phyloP scores from a whole-genome alignment of 2,888 invertebrate genomes.

The Ichneumoninae sp. region DNA sequence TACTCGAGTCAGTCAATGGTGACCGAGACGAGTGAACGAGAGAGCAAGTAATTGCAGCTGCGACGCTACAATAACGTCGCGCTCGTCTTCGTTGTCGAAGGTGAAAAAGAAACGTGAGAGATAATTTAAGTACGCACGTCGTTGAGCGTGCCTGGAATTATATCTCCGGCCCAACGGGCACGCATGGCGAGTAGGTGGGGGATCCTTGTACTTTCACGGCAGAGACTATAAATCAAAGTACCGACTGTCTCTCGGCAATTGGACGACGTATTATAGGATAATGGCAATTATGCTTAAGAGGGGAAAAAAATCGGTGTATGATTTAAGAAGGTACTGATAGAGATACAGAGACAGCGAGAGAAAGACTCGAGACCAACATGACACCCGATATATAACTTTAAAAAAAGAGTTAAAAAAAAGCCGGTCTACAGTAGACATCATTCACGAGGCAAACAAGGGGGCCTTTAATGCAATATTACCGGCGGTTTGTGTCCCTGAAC shows the following conservation, averaged over 20 bases:
- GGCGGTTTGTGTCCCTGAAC: conserved; percentile 78
- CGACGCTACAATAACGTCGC: conserved; percentile 25
- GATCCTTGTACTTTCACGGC: conserved; percentile 13
- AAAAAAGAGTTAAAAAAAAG: conserved; percentile 26
- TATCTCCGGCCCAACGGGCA: conserved; percentile 30
- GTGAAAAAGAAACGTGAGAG: conserved; percentile 62
- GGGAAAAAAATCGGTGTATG: not conserved
- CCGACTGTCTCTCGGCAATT: conserved; percentile 21
- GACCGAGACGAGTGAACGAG: conserved; percentile 7
- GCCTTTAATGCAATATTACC: conserved; percentile 79
- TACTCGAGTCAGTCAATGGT: conserved; percentile 44
- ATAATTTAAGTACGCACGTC: conserved; percentile 59
- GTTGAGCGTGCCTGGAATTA: conserved; percentile 60
- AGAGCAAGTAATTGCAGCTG: conserved; percentile 56
- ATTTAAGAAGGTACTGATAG: not conserved
- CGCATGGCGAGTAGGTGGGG: not conserved
- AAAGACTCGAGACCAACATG: conserved; percentile 1
- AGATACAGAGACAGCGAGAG: not conserved
- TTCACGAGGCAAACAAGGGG: conserved; percentile 79
- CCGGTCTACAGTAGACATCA: conserved; percentile 74
- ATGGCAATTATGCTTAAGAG: not conserved
- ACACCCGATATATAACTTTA: conserved; percentile 58
- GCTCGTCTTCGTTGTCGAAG: conserved; percentile 51
- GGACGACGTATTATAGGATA: conserved; percentile 1
- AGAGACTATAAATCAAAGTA: conserved; percentile 13